These are phyloP conservation scores for Limnephilus lunatus DNA, from an alignment of 2,888 invertebrate species.

Conservation along the genomic window DNA sequence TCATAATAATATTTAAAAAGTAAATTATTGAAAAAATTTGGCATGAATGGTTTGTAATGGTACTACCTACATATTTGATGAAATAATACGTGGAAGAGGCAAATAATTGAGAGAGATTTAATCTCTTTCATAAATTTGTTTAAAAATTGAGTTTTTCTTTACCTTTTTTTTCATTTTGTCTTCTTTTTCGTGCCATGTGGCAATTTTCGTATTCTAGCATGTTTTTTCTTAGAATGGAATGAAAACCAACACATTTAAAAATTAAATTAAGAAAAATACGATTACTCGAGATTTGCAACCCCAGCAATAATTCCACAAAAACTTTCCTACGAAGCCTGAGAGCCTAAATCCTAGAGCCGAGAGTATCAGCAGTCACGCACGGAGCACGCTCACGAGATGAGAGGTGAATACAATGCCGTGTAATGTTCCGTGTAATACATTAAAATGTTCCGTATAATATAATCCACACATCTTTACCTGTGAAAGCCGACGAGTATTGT, in stretches of 20 bases:
- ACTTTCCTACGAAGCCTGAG: background rate
- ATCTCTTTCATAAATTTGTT: too few species aligned
- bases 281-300: background rate
- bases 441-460: background rate
- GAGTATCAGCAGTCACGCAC: constrained; percentile 45
- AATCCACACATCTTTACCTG: constrained; percentile 40
- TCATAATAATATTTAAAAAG: too few species aligned
- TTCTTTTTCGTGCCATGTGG: background rate
- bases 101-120: too few species aligned
- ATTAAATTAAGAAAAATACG: background rate
- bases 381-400: constrained; percentile 23
- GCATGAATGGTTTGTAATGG: too few species aligned
- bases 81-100: too few species aligned
- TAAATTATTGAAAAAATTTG: too few species aligned
- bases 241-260: background rate
- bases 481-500: constrained; percentile 54
- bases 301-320: constrained; percentile 4
- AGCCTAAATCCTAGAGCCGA: background rate
- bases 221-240: background rate
- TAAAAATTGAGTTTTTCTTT: too few species aligned
- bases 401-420: constrained; percentile 3
- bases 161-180: background rate
- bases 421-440: constrained; percentile 24
- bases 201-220: background rate
- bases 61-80: too few species aligned